phyloP scores from a whole-genome alignment of 1,140 invertebrate species.

The Neelides sp. region DNA sequence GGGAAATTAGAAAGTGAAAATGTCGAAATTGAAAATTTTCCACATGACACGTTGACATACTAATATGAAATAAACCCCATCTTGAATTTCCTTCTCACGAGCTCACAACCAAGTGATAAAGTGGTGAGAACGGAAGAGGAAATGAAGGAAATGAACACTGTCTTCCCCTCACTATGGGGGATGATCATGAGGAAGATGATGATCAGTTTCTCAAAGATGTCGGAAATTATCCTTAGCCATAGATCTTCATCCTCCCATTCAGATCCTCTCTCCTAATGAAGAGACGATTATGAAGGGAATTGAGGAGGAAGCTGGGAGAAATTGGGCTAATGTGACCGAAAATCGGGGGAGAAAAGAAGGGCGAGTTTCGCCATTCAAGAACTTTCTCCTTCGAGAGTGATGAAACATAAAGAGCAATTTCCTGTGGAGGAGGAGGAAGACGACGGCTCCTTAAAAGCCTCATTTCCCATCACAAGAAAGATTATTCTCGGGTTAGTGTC shows the following conservation, averaged over 20 bases:
- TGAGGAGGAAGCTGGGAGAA: background rate
- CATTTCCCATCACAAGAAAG: constrained; percentile 21
- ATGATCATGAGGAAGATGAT: background rate
- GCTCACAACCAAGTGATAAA: too few species aligned
- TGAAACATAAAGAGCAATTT: constrained; percentile 22
- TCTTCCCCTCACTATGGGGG: too few species aligned
- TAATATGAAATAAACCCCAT: background rate
- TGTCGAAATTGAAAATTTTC: background rate
- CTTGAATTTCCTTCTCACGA: background rate
- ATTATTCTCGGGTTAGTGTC: constrained; percentile 20
- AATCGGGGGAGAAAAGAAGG: background rate
- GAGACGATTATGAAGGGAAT: background rate
- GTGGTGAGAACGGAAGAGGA: too few species aligned
- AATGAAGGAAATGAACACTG: too few species aligned
- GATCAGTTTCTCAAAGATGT: background rate
- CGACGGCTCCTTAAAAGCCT: constrained; percentile 22
- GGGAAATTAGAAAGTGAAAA: background rate
- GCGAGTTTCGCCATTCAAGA: too few species aligned
- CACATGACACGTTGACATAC: background rate
- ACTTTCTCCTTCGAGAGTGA: too few species aligned
- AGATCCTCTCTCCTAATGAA: background rate
- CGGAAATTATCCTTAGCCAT: background rate
- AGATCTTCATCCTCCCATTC: too few species aligned
- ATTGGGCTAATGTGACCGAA: constrained; percentile 9
- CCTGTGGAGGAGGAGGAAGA: constrained; percentile 18